Base-by-base conservation (phyloP, 92 coral and sea anemone species). In the Pocillopora meandrina region DNA sequence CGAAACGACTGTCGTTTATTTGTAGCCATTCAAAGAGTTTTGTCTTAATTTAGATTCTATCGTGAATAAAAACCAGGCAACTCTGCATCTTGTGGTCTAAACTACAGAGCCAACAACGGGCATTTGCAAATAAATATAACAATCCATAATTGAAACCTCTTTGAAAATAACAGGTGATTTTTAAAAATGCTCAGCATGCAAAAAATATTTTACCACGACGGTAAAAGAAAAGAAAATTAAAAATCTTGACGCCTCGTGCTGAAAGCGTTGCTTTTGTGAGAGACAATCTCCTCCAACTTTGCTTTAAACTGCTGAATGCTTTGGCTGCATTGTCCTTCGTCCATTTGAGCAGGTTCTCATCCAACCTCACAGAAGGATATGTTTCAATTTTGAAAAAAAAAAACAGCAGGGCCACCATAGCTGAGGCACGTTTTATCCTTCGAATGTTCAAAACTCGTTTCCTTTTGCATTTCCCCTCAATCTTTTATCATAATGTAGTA, bases 161-260 rank as follows among this genome's bases (percentile, higher is more conserved):
- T 12, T 42, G 33, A 34, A 15, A 16, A 19, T 78, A n/a, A 49
- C 82, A 78, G 82, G 72, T 78, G 82, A 55, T 63, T 65, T 21
- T 63, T 20, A 35, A 47, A 65, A 78, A 70, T 36, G 21, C 61
- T 13, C 82, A 64, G 82, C 72, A 18, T 52, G 82, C 12, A 63
- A 10, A 20, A 65, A 33, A 20, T 78, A 49, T 47, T 20, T 47
- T n/a, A 19, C n/a, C 35, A 33, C 31, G 12, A 35, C 47, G 36
- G 71, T 68, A 21, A 31, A 21, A 26, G 64, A 36, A 35, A 20
- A 65, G 17, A 72, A 72, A 52, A 13, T 14, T 59, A 2, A 20
- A 58, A 56, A 20, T 57, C 23, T 58, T 26, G 19, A 20, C 59
- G 7, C 9, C 26, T 7, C 49, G 64, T 21, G 20, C 61, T 56